Evolutionary conservation across 2,797 vertebrate species (phyloP).

Genomic region (Thamnophis elegans): DNA sequence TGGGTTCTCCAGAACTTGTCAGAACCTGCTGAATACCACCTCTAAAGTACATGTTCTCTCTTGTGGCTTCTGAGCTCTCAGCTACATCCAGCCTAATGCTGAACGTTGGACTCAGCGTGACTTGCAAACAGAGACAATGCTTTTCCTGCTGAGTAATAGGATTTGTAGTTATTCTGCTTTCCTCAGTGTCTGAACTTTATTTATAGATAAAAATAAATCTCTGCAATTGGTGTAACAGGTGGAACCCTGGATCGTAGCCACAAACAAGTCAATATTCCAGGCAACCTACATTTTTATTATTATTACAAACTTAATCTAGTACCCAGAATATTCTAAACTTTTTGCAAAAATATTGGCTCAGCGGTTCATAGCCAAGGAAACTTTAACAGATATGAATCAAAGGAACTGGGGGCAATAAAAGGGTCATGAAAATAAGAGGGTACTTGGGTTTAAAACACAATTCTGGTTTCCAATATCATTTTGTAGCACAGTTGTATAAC

Average conservation of each 20-base stretch:
- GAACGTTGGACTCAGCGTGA: background rate
- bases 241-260: background rate
- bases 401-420: background rate
- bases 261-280: background rate
- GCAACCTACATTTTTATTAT: background rate
- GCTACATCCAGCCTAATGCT: background rate
- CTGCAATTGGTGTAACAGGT: background rate
- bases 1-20: too few relatives aligned
- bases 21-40: too few relatives aligned
- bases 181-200: slow-evolving; percentile 4
- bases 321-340: background rate
- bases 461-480: background rate
- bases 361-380: background rate
- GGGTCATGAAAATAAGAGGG: background rate
- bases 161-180: background rate
- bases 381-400: background rate
- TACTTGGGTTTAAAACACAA: background rate
- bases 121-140: background rate
- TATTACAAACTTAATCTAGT: background rate
- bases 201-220: slow-evolving; percentile 14
- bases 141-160: background rate
- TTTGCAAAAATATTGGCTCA: background rate
- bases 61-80: background rate
- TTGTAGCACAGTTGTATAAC: background rate
- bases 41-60: background rate